Evolutionary conservation across 1,140 invertebrate genomes (phyloP).

Genomic region (Zaprionus gabonicus): DNA sequence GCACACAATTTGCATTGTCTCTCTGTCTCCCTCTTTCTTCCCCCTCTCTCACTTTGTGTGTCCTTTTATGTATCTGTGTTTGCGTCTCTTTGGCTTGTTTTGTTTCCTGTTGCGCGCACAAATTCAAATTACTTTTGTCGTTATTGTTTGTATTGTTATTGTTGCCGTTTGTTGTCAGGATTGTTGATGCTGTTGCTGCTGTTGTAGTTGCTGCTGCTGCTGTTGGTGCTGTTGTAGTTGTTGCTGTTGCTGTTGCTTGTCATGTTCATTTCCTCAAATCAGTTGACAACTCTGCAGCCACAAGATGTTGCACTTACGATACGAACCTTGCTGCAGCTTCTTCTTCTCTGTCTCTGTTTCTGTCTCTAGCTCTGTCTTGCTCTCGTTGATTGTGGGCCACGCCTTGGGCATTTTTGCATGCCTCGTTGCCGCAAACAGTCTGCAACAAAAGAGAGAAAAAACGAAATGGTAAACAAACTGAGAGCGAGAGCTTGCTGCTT

Average conservation of each 20-base stretch:
- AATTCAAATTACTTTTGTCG: slow-evolving; percentile 76
- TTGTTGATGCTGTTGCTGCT: slow-evolving; percentile 39
- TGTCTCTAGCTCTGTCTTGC: not conserved
- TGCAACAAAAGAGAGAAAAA: slow-evolving; percentile 46
- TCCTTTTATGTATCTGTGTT: slow-evolving; percentile 5
- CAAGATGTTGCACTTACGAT: slow-evolving; percentile 44
- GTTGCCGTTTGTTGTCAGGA: slow-evolving; percentile 26
- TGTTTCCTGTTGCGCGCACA: slow-evolving; percentile 56
- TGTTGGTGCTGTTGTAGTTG: slow-evolving; percentile 27
- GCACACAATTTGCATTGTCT: slow-evolving; percentile 67
- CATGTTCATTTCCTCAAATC: slow-evolving; percentile 63
- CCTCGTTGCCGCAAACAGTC: slow-evolving; percentile 45
- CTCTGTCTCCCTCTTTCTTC: slow-evolving; percentile 3
- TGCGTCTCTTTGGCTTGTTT: slow-evolving; percentile 24
- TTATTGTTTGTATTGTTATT: slow-evolving; percentile 64
- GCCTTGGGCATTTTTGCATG: slow-evolving; percentile 59
- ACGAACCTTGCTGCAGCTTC: slow-evolving; percentile 30
- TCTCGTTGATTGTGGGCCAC: slow-evolving; percentile 42
- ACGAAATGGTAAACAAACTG: not conserved
- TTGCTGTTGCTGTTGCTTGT: slow-evolving; percentile 26
- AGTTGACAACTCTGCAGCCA: slow-evolving; percentile 42
- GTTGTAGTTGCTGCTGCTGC: slow-evolving; percentile 21
- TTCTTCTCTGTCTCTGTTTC: not conserved
- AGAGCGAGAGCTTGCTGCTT: not conserved
- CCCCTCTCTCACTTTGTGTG: slow-evolving; percentile 1